These are phyloP conservation scores for Nemapogon koenigi DNA, from an alignment of 2,888 invertebrate species.

Conservation along the genomic window DNA sequence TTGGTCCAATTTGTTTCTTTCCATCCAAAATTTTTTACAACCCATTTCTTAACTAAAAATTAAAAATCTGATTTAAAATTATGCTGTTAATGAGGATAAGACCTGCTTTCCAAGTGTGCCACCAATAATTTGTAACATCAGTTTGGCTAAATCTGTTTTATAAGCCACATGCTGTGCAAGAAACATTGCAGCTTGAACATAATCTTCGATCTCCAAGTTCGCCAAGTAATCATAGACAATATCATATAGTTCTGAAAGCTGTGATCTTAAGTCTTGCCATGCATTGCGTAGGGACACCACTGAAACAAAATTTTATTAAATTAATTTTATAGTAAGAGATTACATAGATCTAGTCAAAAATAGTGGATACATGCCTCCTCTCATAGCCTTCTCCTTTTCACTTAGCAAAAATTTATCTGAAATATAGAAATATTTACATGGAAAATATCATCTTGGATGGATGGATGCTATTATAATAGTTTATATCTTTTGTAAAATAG, in stretches of 20 bases:
- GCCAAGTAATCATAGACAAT: constrained; percentile 41
- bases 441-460: too few species aligned
- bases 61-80: too few species aligned
- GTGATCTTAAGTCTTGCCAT: constrained; percentile 39
- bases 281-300: constrained; percentile 46
- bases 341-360: constrained; percentile 3
- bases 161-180: constrained; percentile 25
- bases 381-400: too few species aligned
- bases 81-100: constrained; percentile 30
- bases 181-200: constrained; percentile 30
- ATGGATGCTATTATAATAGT: too few species aligned
- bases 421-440: constrained; percentile 1
- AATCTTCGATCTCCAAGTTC: constrained; percentile 32
- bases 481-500: too few species aligned
- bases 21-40: too few species aligned
- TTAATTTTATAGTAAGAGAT: neutral
- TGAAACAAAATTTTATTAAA: constrained; percentile 20
- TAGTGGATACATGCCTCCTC: neutral
- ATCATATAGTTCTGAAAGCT: constrained; percentile 33
- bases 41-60: too few species aligned
- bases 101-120: constrained; percentile 38
- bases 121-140: constrained; percentile 37
- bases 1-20: too few species aligned
- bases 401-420: too few species aligned
- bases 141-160: constrained; percentile 30